Percentiles rank a stretch among this genome's conserved stretches.
phyloP scores from a whole-genome alignment of 2,113 vertebrate genomes.

The Chaetops frenatus region DNA sequence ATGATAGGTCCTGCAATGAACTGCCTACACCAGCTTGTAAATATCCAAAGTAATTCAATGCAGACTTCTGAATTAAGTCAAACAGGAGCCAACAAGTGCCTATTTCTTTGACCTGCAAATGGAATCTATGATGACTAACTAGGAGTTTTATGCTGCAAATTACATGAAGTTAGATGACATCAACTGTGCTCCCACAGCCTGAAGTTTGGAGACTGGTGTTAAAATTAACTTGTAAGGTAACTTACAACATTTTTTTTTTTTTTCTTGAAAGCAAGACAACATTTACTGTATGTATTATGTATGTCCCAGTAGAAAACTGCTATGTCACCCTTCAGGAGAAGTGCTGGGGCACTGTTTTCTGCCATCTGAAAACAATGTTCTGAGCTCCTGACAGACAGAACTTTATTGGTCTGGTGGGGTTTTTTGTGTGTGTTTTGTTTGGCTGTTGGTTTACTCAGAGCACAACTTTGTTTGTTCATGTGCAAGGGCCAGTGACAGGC shows the following conservation, averaged over 20 bases:
- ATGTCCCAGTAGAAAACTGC: neutral
- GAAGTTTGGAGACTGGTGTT: neutral
- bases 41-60: neutral
- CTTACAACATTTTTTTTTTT: neutral
- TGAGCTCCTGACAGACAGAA: neutral
- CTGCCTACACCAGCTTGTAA: neutral
- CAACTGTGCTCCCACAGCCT: neutral
- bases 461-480: neutral
- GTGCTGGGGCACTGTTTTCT: neutral
- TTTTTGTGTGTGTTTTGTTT: neutral
- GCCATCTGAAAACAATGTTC: neutral
- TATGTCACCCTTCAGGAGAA: neutral
- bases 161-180: neutral
- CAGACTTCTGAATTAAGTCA: neutral
- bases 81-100: neutral
- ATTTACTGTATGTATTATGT: neutral
- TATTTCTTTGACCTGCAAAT: neutral
- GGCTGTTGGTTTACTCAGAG: neutral
- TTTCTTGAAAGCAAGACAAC: neutral
- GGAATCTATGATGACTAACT: neutral
- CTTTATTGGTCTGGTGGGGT: rapidly evolving
- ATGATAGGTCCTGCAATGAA: neutral
- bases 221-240: neutral
- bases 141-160: neutral
- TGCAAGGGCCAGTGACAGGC: too few relatives aligned